Evolutionary conservation across 2,113 vertebrate species (phyloP).

Genomic region (Progne subis): DNA sequence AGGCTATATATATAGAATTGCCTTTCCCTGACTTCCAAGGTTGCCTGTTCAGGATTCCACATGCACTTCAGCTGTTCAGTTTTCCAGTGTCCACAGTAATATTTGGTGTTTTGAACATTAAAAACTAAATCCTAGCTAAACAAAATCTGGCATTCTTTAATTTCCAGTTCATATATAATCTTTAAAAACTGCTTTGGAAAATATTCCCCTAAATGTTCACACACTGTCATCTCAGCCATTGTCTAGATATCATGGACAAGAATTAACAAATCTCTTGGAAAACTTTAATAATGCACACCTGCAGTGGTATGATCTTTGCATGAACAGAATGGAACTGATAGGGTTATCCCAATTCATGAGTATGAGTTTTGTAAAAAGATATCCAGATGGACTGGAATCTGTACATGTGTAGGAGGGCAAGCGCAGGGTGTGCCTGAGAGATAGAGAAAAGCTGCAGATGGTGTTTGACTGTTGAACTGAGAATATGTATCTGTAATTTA

Average conservation of each 20-base stretch:
- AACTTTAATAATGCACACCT: not conserved
- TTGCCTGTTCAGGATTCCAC: not conserved
- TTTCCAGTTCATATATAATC: not conserved
- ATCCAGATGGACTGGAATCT: constrained; percentile 42
- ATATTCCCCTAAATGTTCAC: not conserved
- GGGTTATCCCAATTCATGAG: not conserved
- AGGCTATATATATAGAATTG: not conserved
- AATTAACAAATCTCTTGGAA: not conserved
- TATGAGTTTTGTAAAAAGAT: constrained; percentile 24
- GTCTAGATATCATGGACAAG: not conserved
- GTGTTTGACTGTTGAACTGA: constrained; percentile 69
- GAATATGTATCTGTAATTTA: constrained; percentile 66
- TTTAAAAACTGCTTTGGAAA: not conserved
- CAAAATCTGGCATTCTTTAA: not conserved
- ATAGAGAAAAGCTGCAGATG: constrained; percentile 46
- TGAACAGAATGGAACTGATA: not conserved
- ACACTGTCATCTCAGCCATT: not conserved
- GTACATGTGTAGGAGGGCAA: constrained; percentile 11
- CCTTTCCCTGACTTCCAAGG: not conserved
- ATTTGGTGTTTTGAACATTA: not conserved
- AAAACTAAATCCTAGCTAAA: not conserved
- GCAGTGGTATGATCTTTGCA: not conserved
- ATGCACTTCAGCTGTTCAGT: not conserved
- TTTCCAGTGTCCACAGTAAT: not conserved
- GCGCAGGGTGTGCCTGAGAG: constrained; percentile 14